phyloP scores from a whole-genome alignment of 1,140 invertebrate genomes.

The Heliconius eleuchia region DNA sequence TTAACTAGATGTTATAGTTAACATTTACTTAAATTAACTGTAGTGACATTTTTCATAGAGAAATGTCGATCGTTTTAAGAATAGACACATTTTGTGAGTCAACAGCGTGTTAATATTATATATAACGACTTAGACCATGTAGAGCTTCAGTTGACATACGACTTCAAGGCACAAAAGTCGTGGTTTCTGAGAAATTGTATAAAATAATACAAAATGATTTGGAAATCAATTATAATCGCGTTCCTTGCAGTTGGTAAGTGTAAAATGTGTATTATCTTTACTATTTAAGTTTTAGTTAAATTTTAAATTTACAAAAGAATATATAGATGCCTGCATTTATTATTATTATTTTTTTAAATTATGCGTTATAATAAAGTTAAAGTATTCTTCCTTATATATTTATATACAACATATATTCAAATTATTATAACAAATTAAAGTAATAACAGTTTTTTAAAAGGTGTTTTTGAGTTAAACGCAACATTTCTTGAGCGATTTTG shows the following conservation, averaged over 20 bases:
- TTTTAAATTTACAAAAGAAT: no score
- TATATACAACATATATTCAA: background rate
- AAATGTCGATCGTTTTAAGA: slow-evolving; percentile 22
- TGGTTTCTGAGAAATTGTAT: slow-evolving; percentile 13
- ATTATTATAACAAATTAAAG: background rate
- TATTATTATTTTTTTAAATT: no score
- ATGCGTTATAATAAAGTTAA: no score
- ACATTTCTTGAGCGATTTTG: no score
- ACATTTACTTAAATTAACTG: background rate
- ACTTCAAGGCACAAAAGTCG: slow-evolving; percentile 28
- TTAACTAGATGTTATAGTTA: no score
- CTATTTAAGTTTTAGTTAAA: background rate
- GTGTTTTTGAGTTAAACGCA: no score
- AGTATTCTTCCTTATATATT: no score
- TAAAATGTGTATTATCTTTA: background rate
- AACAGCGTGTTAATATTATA: slow-evolving; percentile 42
- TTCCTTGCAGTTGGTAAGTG: slow-evolving; percentile 52
- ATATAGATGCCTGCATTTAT: no score
- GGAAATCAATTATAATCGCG: slow-evolving; percentile 47
- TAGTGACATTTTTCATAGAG: background rate
- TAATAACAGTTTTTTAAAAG: no score
- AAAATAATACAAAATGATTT: slow-evolving; percentile 43
- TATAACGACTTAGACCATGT: slow-evolving; percentile 38
- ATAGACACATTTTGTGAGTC: slow-evolving; percentile 41
- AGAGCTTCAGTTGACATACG: slow-evolving; percentile 49